These are phyloP conservation scores for Drosophila engyochracea DNA, from an alignment of 2,888 invertebrate species.

Conservation along the genomic window DNA sequence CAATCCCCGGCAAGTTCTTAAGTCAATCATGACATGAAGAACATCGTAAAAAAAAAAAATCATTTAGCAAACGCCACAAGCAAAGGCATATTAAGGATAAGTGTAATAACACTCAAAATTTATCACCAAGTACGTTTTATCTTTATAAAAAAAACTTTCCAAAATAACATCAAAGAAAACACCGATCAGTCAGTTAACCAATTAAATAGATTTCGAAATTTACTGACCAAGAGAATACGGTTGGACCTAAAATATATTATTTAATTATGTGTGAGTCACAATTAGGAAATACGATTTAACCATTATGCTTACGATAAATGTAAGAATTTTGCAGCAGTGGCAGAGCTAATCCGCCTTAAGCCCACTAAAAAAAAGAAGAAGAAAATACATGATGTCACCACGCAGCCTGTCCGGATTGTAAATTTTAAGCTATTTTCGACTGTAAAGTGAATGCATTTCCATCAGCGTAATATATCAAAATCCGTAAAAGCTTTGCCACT, in stretches of 20 bases:
- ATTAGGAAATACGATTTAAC: too few relatives aligned
- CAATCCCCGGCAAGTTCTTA: neutral
- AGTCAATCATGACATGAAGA: neutral
- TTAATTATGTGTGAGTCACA: neutral
- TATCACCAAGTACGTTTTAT: neutral
- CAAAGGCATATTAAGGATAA: neutral
- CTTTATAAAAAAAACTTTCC: neutral
- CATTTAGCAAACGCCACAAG: neutral
- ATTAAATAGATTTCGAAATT: neutral
- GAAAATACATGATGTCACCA: neutral
- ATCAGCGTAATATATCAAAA: slow-evolving; percentile 27
- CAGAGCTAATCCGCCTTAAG: neutral
- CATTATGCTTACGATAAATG: neutral
- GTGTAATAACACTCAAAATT: neutral
- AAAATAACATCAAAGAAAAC: neutral
- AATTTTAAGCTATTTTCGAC: slow-evolving; percentile 4
- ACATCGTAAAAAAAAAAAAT: neutral
- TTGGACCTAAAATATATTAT: neutral
- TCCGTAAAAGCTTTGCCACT: slow-evolving; percentile 19
- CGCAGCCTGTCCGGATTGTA: neutral
- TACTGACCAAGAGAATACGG: neutral
- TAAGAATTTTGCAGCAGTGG: neutral
- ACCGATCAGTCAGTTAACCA: neutral
- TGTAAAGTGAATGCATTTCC: slow-evolving; percentile 8
- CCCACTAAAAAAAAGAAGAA: neutral